Base-by-base conservation (phyloP, 2,888 invertebrate genomes). In the Drosophila monieri region DNA sequence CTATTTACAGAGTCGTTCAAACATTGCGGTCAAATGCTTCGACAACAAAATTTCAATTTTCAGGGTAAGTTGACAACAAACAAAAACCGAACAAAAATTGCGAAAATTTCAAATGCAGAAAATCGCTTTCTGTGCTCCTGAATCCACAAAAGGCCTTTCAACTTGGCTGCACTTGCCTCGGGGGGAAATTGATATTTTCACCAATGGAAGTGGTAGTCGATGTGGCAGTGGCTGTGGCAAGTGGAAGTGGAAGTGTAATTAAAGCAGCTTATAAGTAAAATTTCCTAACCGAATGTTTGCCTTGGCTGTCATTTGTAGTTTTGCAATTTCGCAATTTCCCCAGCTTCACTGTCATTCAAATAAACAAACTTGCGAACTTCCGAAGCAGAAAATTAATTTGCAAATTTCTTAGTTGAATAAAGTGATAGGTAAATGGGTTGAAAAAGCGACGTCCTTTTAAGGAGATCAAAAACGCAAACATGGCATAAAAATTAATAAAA, bases 361-460 rank as follows among this genome's bases (percentile, higher is more conserved):
- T 74, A 64, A 71, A 66, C 60, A 70, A 51, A 53, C 53, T 51
- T 53, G 65, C 47, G 54, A 70, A 35, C 67, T 59, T 41, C 27
- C 56, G 53, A 68, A 61, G 71, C 76, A 61, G 61, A 73, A 86
- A 86, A 84, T 77, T 70, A 72, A 59, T 72, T 72, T 52, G 35
- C 15, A 56, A 61, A 52, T 61, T 39, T 35, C 35, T n/a, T 12
- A 21, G 25, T 48, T 23, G 10, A 35, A 43, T 32, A 10, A 53
- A 51, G 37, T 23, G n/a, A 32, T 8, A 49, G 52, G 5, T 8
- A 15, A 51, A 30, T 10, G 39, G 6, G 9, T 3, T 12, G 12
- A 18, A 48, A 12, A 32, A 15, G 14, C n/a, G n/a, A 59, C 10
- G 18, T 14, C 21, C 27, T 9, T 60, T 60, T 23, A 3, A 4